Base-by-base conservation (phyloP, 2,797 vertebrate genomes). In the Odontamblyopus rebecca region DNA sequence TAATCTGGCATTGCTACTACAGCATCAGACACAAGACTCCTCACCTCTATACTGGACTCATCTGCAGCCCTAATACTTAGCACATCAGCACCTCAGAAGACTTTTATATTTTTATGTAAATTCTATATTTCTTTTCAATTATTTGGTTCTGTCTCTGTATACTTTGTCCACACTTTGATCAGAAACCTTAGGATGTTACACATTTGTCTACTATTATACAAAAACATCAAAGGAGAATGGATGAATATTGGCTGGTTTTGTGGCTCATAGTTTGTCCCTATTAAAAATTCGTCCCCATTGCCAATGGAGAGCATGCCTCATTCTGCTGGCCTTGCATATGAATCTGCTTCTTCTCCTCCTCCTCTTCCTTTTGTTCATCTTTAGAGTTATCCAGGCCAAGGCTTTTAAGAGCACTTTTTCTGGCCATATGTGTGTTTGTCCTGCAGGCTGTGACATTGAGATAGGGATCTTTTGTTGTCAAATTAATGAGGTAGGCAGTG, bases 391-490 rank as follows among this genome's bases (percentile, higher is more conserved):
- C 44, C n/a, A 78, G 50, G 51, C 18, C 13, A 50, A 76, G 48
- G 19, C 67, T 66, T 80, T 71, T 68, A 23, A 48, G 71, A 74
- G 44, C 48, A 30, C 19, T 38, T 59, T 66, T 71, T 77, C 60
- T 78, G 59, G 38, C 19, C 54, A 60, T 71, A 38, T 66, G 65
- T 60, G 35, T 67, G 63, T 48, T 74, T 50, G 18, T 67, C 72
- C 71, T 77, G 75, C 61, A 71, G 76, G 60, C 85, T 73, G 70
- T 89, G 80, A 88, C 87, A 85, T 70, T 84, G 81, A 87, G 83
- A 89, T 85, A 83, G 69, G 71, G 74, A 91, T 89, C 81, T 90
- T 78, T 85, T 77, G 80, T 86, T 81, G 74, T 86, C 70, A 84
- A 75, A 89, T 88, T 85, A 88, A 92, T 89, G 85, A 86, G 71